These are phyloP conservation scores for Campaea margaritaria DNA, from an alignment of 2,888 invertebrate species.

Conservation along the genomic window DNA sequence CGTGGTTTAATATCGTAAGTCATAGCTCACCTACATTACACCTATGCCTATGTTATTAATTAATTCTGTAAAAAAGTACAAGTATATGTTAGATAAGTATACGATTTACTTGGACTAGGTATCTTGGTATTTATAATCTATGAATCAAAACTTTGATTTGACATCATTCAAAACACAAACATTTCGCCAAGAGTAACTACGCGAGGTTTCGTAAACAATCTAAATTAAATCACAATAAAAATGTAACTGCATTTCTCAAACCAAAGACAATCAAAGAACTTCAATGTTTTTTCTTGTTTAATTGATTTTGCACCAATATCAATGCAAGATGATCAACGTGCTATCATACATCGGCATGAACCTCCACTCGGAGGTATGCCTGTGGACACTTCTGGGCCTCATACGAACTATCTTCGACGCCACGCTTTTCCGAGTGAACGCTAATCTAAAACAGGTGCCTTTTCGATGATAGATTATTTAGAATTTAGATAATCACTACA, in stretches of 20 bases:
- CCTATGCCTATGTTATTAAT: too few relatives aligned
- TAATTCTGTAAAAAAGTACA: too few relatives aligned
- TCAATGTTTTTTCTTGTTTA: constrained; percentile 5
- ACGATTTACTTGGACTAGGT: too few relatives aligned
- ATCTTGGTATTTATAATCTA: too few relatives aligned
- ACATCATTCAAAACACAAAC: too few relatives aligned
- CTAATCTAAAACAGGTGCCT: constrained; percentile 81
- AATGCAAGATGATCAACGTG: constrained; percentile 67
- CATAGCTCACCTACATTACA: too few relatives aligned
- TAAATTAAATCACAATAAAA: neutral
- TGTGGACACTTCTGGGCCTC: constrained; percentile 82
- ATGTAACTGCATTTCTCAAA: neutral
- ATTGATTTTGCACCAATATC: neutral
- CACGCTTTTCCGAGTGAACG: constrained; percentile 82
- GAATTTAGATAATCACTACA: neutral
- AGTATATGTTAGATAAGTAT: too few relatives aligned
- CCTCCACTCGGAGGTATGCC: constrained; percentile 79
- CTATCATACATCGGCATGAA: constrained; percentile 78
- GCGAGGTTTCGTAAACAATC: neutral
- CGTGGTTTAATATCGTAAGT: too few relatives aligned
- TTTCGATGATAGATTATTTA: constrained; percentile 39
- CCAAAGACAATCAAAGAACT: neutral
- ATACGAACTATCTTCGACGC: constrained; percentile 82
- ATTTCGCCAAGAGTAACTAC: too few relatives aligned
- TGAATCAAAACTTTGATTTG: too few relatives aligned